Base-by-base conservation (phyloP, 2,888 invertebrate genomes). In the Zonitis immaculata region DNA sequence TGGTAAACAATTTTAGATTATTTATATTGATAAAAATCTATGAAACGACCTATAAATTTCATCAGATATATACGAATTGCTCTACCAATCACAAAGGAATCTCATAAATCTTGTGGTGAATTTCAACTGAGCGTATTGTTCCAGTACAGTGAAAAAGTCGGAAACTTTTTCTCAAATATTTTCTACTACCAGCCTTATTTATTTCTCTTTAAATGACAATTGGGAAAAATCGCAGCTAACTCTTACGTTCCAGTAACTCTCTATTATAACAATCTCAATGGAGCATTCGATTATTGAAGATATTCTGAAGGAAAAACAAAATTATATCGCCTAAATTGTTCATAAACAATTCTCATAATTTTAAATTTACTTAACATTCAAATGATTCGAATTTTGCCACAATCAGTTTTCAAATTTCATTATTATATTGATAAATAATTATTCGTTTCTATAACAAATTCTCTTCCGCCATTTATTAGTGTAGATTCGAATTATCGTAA, bases 81-180 rank as follows among this genome's bases (percentile, higher is more conserved):
- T 49, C 49, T 46, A 52, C 49, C 55, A 51, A 56, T 56, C 55
- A 56, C 49, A 56, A 56, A 52, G 25, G 49, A 52, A 52, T 52
- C 50, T 49, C 52, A 56, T 56, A 56, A 56, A 56, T 56, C 52
- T 28, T 56, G 46, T 26, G 44, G 44, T 51, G 54, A 49, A 53
- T 49, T 53, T 53, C 42, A 49, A 49, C 46, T 28, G 49, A 26
- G 44, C 44, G 49, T 49, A 43, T 53, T 53, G 53, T 53, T 53
- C 53, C 53, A 49, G 49, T 47, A 49, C 43, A 49, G 46, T 35
- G 32, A 49, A 46, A 44, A 44, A 26, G 44, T 28, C 28, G 26
- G 27, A 16, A 44, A 53, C 49, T 49, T 53, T 28, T 30, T 22
- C 22, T 35, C 39, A 53, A 49, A 53, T 53, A 49, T 53, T 53